Percentiles rank a stretch among this genome's conserved stretches.
These are phyloP conservation scores for Cisticola juncidis DNA, from an alignment of 2,113 vertebrate species.

Conservation along the genomic window DNA sequence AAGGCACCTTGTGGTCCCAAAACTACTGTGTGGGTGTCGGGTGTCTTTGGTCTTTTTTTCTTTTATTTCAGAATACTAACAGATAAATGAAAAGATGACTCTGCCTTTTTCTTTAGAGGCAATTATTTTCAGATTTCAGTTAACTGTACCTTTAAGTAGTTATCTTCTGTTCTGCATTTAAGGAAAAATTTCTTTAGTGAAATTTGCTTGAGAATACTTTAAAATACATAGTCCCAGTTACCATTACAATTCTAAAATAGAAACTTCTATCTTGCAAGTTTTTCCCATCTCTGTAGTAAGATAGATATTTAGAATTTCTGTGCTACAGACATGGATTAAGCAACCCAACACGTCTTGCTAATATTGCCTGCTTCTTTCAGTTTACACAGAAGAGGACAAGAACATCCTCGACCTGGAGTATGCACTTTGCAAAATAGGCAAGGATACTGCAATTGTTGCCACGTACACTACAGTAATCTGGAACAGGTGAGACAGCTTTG, in stretches of 20 bases:
- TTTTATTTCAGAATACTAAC: background rate
- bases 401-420: slow-evolving; percentile 58
- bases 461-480: slow-evolving; percentile 83
- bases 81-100: background rate
- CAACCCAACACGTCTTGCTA: background rate
- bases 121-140: background rate
- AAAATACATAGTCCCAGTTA: background rate
- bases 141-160: background rate
- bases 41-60: background rate
- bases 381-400: slow-evolving; percentile 21
- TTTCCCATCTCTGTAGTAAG: background rate
- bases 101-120: background rate
- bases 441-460: slow-evolving; percentile 92
- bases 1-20: background rate
- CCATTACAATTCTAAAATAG: background rate
- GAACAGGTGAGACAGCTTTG: slow-evolving; percentile 81
- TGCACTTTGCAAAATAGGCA: slow-evolving; percentile 72
- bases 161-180: background rate
- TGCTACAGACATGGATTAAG: background rate
- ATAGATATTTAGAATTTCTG: background rate
- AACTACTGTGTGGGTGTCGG: background rate
- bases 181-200: background rate
- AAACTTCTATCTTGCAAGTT: background rate
- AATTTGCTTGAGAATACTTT: background rate
- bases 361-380: slow-evolving; percentile 35